Base-by-base conservation (phyloP, 1,140 invertebrate species). In the Chironomus tepperi region DNA sequence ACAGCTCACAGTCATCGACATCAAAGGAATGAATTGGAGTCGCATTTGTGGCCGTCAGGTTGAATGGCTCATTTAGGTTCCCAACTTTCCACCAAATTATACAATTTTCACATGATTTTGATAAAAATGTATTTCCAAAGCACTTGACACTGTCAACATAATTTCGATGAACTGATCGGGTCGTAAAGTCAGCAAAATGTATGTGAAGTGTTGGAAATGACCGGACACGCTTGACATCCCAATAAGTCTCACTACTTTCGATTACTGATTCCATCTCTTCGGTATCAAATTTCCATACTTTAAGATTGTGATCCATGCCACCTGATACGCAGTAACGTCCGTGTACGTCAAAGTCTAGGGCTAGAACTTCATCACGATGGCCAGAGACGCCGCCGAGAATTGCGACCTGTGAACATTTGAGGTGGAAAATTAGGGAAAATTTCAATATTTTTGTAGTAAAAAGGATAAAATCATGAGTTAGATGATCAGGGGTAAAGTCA, bases 381-480 rank as follows among this genome's bases (percentile, higher is more conserved):
- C 97, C 97, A 84, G 98, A 96, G 0, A 98, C 96, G 0, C 97
- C 97, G 9, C 96, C 96, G 84, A 99, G 97, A 43, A 98, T 97
- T 0, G 94, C 95, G 64, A 98, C 24, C 24, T 34, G n/a, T n/a
- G n/a, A n/a, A n/a, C n/a, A n/a, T n/a, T n/a, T n/a, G n/a, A n/a
- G n/a, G n/a, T n/a, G n/a, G n/a, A n/a, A n/a, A n/a, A n/a, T n/a
- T n/a, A n/a, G n/a, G n/a, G n/a, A n/a, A n/a, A n/a, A n/a, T n/a
- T n/a, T n/a, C n/a, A n/a, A n/a, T n/a, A n/a, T n/a, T n/a, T n/a
- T n/a, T n/a, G n/a, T n/a, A n/a, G n/a, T n/a, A n/a, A n/a, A n/a
- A n/a, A n/a, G n/a, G n/a, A n/a, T n/a, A n/a, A n/a, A n/a, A n/a
- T n/a, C n/a, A n/a, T n/a, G n/a, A n/a, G n/a, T n/a, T n/a, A n/a